A percentile compares a stretch with the other conserved stretches of the same genome.
Conservation (phyloP, 2,113 vertebrate species). For the Catagonus wagneri region DNA sequence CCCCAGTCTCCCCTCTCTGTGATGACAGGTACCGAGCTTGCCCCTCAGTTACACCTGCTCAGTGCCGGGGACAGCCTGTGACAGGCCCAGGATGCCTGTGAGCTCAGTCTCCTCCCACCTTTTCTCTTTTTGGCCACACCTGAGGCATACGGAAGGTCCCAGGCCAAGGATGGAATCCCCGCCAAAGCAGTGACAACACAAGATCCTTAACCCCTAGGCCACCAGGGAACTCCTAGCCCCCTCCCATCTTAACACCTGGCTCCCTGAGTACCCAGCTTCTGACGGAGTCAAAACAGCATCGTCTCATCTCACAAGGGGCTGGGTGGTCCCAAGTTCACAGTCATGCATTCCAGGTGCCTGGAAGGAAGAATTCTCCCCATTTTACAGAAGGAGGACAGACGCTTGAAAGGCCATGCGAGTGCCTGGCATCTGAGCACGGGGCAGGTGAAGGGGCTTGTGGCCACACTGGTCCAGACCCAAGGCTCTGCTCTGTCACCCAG, state of each 20-base stretch:
- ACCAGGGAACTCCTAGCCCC: neutral
- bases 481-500: neutral
- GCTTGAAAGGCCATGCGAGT: neutral
- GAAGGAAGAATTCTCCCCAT: neutral
- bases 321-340: rapidly evolving
- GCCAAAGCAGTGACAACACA: too few species aligned
- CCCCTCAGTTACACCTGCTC: too few species aligned
- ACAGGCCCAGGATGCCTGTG: too few species aligned
- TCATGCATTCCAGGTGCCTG: rapidly evolving
- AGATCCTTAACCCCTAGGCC: too few species aligned
- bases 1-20: too few species aligned
- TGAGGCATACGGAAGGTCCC: too few species aligned
- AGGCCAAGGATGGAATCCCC: too few species aligned
- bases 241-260: neutral
- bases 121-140: too few species aligned
- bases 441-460: neutral
- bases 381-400: neutral
- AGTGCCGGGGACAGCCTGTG: too few species aligned
- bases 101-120: too few species aligned
- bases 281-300: neutral
- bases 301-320: neutral
- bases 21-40: too few species aligned
- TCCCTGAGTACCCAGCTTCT: neutral
- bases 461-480: neutral
- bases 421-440: rapidly evolving